Evolutionary conservation across 2,113 vertebrate genomes (phyloP).

Genomic region (Strigops habroptila): DNA sequence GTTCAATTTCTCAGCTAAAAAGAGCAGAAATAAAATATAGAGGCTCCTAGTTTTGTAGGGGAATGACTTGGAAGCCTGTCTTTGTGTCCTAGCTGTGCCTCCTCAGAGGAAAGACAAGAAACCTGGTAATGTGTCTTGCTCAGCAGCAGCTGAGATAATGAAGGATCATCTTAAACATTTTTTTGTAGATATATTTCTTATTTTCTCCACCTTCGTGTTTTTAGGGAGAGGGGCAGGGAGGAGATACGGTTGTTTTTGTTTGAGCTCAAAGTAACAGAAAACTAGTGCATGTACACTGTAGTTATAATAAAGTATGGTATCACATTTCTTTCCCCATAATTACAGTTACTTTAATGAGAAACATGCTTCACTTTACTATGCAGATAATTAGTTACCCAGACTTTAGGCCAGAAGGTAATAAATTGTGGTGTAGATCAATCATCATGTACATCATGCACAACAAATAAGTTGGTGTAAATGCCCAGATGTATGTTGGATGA

Average conservation of each 20-base stretch:
- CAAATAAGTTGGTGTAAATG: background rate
- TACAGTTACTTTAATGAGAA: background rate
- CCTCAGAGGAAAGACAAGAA: background rate
- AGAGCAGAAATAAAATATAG: background rate
- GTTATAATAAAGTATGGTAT: background rate
- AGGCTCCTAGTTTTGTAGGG: background rate
- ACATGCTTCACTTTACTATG: background rate
- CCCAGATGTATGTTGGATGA: background rate
- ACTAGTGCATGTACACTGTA: background rate
- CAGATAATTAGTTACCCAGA: background rate
- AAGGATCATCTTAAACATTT: background rate
- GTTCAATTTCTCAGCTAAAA: background rate
- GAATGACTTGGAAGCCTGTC: background rate
- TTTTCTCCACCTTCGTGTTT: background rate
- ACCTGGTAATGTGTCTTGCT: background rate
- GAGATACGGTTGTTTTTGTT: fast-evolving
- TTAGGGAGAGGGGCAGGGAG: background rate
- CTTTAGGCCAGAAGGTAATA: background rate
- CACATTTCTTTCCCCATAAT: background rate
- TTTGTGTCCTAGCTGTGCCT: background rate
- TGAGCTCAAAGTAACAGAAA: background rate
- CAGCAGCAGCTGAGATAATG: background rate
- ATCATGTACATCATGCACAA: background rate
- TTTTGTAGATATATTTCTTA: background rate
- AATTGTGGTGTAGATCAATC: background rate